These are phyloP conservation scores for Zapornia atra DNA, from an alignment of 2,113 vertebrate genomes.

Conservation along the genomic window DNA sequence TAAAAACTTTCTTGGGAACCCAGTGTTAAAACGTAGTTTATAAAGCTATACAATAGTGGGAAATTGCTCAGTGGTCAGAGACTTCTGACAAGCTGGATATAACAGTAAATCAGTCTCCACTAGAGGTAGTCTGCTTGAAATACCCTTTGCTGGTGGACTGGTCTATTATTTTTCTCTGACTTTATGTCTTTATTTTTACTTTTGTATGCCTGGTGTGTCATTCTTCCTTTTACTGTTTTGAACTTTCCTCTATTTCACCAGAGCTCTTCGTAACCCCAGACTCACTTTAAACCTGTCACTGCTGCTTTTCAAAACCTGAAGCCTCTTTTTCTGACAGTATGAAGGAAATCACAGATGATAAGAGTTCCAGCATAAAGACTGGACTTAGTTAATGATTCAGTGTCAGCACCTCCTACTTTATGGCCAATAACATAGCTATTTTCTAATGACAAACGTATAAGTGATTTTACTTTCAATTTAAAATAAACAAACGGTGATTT, in stretches of 20 bases:
- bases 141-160: background rate
- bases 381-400: background rate
- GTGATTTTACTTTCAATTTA: background rate
- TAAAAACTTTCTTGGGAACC: background rate
- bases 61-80: background rate
- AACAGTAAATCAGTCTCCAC: background rate
- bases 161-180: background rate
- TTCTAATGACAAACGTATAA: background rate
- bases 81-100: background rate
- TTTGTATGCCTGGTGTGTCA: background rate
- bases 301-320: background rate
- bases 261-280: background rate
- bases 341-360: background rate
- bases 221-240: background rate
- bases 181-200: background rate
- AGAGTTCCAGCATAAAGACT: background rate
- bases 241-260: background rate
- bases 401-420: background rate
- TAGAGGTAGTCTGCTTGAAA: background rate
- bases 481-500: background rate
- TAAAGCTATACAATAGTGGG: background rate
- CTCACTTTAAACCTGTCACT: background rate
- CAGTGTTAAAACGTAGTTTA: background rate
- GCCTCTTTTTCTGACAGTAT: background rate
- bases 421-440: background rate